Base-by-base conservation (phyloP, 1,140 invertebrate genomes). In the Notospermus geniculatus region DNA sequence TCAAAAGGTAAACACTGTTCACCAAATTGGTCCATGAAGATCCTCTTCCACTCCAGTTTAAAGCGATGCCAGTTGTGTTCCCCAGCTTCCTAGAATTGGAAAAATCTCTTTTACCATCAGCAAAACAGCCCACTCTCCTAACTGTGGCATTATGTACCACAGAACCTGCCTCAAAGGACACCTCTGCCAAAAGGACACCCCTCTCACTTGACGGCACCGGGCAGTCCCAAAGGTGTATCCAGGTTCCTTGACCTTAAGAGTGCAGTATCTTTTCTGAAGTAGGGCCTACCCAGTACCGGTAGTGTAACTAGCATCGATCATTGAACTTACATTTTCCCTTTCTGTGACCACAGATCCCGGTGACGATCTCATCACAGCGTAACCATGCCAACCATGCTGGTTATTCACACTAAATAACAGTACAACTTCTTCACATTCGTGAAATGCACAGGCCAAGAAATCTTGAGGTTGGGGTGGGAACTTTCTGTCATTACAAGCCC, bases 371-470 rank as follows among this genome's bases (percentile, higher is more conserved):
- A 72, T 71, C 54, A 65, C 56, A 27, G 63, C 67, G 56, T 67
- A 73, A 22, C 74, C 74, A 70, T 76, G 74, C 72, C 72, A 76
- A 32, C 74, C 74, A 71, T 71, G 71, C 25, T 67, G 70, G 58
- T 72, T 72, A 56, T 69, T 73, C 27, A 76, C 74, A 70, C 74
- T 76, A 54, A 71, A 76, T 22, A 76, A 65, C 11, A 76, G 59
- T 15, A 71, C 54, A 27, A 76, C 72, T n/a, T 4, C 53, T 43
- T 39, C 58, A 0, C 69, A 60, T n/a, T 63, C 43, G 5, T 43
- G 9, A n/a, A 65, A 57, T 1, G 71, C 70, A 22, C 58, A 15
- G 25, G 58, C 50, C 2, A 76, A 57, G 15, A 71, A 54, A 17
- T 70, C 61, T 1, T 50, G 27, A 4, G 74, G 71, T 5, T 74